Evolutionary conservation across 2,888 invertebrate genomes (phyloP).

Genomic region (Troides aeacus): DNA sequence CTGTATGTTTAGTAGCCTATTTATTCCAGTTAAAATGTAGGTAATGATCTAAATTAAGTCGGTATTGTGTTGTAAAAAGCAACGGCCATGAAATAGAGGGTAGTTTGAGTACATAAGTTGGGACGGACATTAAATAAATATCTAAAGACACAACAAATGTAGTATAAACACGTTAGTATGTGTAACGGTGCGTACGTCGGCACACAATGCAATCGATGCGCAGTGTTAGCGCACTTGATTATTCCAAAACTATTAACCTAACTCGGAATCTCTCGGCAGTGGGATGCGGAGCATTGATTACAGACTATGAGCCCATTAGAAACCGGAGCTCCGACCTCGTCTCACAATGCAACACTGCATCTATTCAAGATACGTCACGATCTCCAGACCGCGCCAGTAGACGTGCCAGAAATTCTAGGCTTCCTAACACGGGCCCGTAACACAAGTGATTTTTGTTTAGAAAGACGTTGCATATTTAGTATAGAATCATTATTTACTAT

Average conservation of each 20-base stretch:
- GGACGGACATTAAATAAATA: too few relatives aligned
- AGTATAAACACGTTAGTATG: background rate
- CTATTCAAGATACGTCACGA: background rate
- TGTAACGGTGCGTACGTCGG: background rate
- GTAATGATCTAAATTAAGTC: too few relatives aligned
- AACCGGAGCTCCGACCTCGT: background rate
- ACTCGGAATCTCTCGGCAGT: background rate
- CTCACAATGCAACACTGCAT: background rate
- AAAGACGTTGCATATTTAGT: too few relatives aligned
- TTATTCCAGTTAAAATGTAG: too few relatives aligned
- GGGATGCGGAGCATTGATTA: slow-evolving; percentile 2
- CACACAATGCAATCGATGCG: background rate
- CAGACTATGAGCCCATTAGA: slow-evolving; percentile 5
- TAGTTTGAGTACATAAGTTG: too few relatives aligned
- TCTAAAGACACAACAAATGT: background rate
- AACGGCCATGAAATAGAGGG: too few relatives aligned
- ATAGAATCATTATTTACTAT: too few relatives aligned
- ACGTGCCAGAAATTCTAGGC: background rate
- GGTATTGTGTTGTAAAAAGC: too few relatives aligned
- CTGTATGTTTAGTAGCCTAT: too few relatives aligned
- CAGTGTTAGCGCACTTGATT: slow-evolving; percentile 1
- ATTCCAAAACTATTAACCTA: slow-evolving; percentile 2
- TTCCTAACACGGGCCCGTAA: too few relatives aligned
- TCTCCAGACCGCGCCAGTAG: background rate
- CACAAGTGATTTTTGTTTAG: too few relatives aligned